Base-by-base conservation (phyloP, 2,888 invertebrate genomes). In the Clusia tigrina region DNA sequence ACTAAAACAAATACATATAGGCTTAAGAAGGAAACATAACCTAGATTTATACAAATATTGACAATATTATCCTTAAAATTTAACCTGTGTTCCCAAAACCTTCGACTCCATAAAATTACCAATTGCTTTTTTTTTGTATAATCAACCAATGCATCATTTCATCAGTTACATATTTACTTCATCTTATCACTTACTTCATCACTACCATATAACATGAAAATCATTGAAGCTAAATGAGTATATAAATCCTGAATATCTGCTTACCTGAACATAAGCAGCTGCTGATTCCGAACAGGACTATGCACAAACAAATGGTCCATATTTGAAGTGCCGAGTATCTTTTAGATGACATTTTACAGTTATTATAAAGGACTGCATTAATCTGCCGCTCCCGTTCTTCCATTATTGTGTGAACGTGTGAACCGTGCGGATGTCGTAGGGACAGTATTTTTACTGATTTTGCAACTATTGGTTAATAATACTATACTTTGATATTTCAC, bases 241-340 rank as follows among this genome's bases (percentile, higher is more conserved):
- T 42, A 42, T 42, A 6, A 22, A 20, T n/a, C n/a, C n/a, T n/a
- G n/a, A n/a, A n/a, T n/a, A n/a, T n/a, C n/a, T n/a, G n/a, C 22
- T 48, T 48, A 48, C 48, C 48, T 48, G 48, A 48, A 48, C 48
- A 48, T 20, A 20, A 15, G 48, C 48, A 48, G 20, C 48, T 48
- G 18, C 15, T 48, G 9, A 48, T 48, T 20, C 5, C 48, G 5
- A 48, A 3, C 5, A 48, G 22, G 18, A 48, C 6, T 15, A 15
- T 9, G 22, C 18, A 5, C 18, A 15, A 2, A 15, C 18, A 48
- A 5, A 5, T 20, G 6, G 22, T 48, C 48, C 48, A 18, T 18
- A 48, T 48, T 48, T 48, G 48, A 32, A 32, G 12, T 32, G 42
- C 42, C 12, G 42, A 9, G n/a, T n/a, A 12, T 32, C 12, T 32